A percentile compares a stretch with the other conserved stretches of the same genome.
These are phyloP conservation scores for Crocallis elinguaria DNA, from an alignment of 2,888 invertebrate species.

Conservation along the genomic window DNA sequence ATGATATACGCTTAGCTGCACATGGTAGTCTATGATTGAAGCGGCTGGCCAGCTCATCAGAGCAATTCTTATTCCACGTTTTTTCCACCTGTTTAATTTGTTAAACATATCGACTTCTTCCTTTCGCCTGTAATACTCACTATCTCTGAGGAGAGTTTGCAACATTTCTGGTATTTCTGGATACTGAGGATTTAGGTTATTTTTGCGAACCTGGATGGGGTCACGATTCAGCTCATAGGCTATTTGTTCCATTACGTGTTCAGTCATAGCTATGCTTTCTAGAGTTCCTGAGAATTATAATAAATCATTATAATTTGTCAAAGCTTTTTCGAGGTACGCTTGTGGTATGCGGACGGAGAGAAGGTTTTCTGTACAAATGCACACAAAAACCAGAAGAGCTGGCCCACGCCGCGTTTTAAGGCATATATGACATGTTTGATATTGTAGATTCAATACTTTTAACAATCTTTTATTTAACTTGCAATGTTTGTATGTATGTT, in stretches of 20 bases:
- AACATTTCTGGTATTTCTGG: slow-evolving; percentile 66
- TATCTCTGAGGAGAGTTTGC: slow-evolving; percentile 50
- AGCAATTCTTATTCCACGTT: slow-evolving; percentile 88
- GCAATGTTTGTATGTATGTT: no score
- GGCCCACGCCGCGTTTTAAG: no score
- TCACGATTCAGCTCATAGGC: slow-evolving; percentile 82
- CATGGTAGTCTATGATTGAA: slow-evolving; percentile 80
- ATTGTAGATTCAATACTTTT: no score
- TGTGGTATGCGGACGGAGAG: no score
- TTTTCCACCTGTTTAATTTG: slow-evolving; percentile 90
- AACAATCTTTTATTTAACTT: no score
- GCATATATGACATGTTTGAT: no score
- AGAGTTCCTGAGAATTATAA: slow-evolving; percentile 77
- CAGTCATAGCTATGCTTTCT: slow-evolving; percentile 86
- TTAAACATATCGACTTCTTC: slow-evolving; percentile 85
- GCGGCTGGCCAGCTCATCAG: slow-evolving; percentile 88
- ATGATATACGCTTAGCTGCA: slow-evolving; percentile 88
- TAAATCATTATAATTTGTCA: not conserved
- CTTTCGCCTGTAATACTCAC: slow-evolving; percentile 84
- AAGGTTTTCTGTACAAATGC: no score
- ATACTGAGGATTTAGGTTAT: slow-evolving; percentile 66
- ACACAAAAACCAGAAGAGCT: no score
- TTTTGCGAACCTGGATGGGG: slow-evolving; percentile 78
- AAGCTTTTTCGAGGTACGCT: no score
- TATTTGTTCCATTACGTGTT: slow-evolving; percentile 87